phyloP scores from a whole-genome alignment of 2,888 invertebrate species.

The Himalopsyche tibetana region DNA sequence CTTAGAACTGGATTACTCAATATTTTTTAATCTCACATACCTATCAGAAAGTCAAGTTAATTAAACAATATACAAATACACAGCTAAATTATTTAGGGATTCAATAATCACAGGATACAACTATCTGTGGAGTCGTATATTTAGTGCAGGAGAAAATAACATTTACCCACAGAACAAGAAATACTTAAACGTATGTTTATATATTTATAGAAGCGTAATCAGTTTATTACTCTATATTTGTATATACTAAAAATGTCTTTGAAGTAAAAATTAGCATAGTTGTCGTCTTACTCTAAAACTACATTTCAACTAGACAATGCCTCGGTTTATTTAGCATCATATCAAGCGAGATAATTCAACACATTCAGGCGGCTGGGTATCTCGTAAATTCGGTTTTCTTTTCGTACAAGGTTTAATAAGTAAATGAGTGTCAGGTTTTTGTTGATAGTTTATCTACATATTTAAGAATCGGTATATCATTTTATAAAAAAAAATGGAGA shows the following conservation, averaged over 20 bases:
- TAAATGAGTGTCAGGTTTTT: too few species aligned
- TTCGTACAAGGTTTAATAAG: too few species aligned
- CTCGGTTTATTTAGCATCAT: neutral
- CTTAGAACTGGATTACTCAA: constrained; percentile 22
- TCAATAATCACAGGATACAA: constrained; percentile 33
- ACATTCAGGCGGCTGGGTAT: neutral
- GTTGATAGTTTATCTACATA: too few species aligned
- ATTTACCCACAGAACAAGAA: constrained; percentile 45
- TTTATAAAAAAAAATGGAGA: too few species aligned
- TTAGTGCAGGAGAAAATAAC: constrained; percentile 33
- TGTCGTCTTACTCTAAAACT: neutral
- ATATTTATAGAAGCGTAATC: constrained; percentile 55
- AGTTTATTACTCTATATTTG: constrained; percentile 47
- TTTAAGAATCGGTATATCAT: too few species aligned
- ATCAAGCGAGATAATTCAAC: neutral
- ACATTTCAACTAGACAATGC: neutral
- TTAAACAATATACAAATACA: constrained; percentile 33
- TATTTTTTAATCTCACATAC: constrained; percentile 36
- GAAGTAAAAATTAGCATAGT: constrained; percentile 46
- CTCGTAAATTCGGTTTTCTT: too few species aligned
- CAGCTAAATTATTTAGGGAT: constrained; percentile 33
- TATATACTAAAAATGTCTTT: constrained; percentile 47
- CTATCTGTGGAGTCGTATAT: constrained; percentile 11
- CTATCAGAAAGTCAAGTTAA: constrained; percentile 17
- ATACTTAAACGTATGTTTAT: constrained; percentile 49